These are phyloP conservation scores for Sorex maritimensis DNA, from an alignment of 2,797 vertebrate species.

Conservation along the genomic window DNA sequence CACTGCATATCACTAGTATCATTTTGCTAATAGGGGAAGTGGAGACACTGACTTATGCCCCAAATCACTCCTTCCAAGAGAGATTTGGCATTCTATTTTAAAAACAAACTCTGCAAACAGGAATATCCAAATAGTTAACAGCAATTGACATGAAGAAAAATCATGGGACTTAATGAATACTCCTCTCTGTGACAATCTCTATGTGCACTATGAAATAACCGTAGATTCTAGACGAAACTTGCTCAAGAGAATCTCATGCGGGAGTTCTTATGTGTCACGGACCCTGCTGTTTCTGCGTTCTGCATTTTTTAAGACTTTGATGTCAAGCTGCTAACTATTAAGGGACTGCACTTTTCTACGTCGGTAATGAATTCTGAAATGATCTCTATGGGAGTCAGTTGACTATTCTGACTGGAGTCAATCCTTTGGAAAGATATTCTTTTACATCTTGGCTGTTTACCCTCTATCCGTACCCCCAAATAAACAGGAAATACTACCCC, in stretches of 20 bases:
- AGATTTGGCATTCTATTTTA: slow-evolving; percentile 3
- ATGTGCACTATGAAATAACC: neutral
- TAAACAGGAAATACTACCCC: slow-evolving; percentile 51
- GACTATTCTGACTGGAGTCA: slow-evolving; percentile 30
- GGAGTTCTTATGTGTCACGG: neutral
- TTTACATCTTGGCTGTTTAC: neutral
- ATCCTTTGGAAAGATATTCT: slow-evolving; percentile 32
- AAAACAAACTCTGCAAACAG: neutral
- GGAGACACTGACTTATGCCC: neutral
- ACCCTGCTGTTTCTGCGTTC: neutral
- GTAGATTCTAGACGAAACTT: neutral
- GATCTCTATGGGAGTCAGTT: neutral
- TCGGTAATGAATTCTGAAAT: slow-evolving; percentile 35
- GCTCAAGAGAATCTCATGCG: neutral
- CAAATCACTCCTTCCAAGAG: neutral
- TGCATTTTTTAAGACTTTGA: slow-evolving; percentile 9
- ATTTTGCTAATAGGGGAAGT: neutral
- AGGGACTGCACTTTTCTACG: neutral
- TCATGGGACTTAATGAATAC: neutral
- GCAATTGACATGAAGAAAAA: neutral
- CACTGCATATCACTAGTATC: neutral
- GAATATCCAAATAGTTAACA: slow-evolving; percentile 5
- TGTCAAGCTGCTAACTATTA: slow-evolving; percentile 22
- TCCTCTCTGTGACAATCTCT: neutral
- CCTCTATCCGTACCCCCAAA: neutral